phyloP scores from a whole-genome alignment of 2,797 vertebrate species.

The Eidolon dupreanum region DNA sequence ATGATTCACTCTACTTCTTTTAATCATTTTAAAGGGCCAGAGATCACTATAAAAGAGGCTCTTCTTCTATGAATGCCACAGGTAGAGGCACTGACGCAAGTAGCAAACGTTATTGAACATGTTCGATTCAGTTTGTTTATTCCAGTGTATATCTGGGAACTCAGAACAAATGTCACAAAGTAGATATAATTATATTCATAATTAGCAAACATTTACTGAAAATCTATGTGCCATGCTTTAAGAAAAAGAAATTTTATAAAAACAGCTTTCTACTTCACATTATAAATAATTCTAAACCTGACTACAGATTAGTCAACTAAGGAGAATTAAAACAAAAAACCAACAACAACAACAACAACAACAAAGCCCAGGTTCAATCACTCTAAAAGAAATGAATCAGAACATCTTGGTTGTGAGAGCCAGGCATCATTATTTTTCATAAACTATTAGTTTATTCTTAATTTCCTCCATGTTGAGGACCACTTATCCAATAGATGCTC shows the following conservation, averaged over 20 bases:
- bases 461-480: not conserved
- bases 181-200: not conserved
- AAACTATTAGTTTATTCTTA: not conserved
- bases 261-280: not conserved
- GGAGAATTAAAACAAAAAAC: not conserved
- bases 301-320: not conserved
- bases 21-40: not conserved
- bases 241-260: not conserved
- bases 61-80: not conserved
- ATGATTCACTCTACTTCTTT: not conserved
- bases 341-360: not conserved
- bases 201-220: not conserved
- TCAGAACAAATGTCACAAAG: not conserved
- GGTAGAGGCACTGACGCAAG: not conserved
- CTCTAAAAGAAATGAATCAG: not conserved
- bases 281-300: not conserved
- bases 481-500: not conserved
- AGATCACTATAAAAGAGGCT: not conserved
- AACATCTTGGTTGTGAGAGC: not conserved
- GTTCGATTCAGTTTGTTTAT: not conserved
- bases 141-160: not conserved
- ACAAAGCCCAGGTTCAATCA: not conserved
- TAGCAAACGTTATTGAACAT: not conserved
- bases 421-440: conserved; percentile 7
- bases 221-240: not conserved